Evolutionary conservation across 2,113 vertebrate genomes (phyloP).

Genomic region (Saccopteryx leptura): DNA sequence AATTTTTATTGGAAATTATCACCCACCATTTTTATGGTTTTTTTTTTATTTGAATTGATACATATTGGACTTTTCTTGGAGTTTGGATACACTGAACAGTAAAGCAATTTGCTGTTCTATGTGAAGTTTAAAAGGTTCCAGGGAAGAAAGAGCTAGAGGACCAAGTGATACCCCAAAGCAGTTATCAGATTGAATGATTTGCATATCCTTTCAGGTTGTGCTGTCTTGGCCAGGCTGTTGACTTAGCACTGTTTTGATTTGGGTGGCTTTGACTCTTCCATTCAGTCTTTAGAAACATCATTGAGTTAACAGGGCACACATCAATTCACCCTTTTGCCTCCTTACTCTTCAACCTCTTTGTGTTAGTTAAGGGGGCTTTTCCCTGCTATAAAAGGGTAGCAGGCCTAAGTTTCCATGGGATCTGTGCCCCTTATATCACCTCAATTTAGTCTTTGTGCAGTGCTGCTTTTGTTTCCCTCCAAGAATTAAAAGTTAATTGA

Average conservation of each 20-base stretch:
- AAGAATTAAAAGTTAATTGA: slow-evolving; percentile 86
- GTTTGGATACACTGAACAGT: not conserved
- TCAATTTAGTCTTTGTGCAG: slow-evolving; percentile 81
- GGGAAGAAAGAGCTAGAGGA: slow-evolving; percentile 47
- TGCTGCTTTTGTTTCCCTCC: slow-evolving; percentile 80
- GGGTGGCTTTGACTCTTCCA: slow-evolving; percentile 82
- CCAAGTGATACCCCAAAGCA: slow-evolving; percentile 65
- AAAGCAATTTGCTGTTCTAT: slow-evolving; percentile 42
- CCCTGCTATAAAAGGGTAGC: slow-evolving; percentile 81
- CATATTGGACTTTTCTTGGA: not conserved
- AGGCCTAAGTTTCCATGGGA: slow-evolving; percentile 77
- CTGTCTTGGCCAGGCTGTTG: slow-evolving; percentile 76
- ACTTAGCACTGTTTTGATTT: slow-evolving; percentile 80
- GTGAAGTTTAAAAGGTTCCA: slow-evolving; percentile 39
- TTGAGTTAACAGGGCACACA: slow-evolving; percentile 84
- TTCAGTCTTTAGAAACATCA: slow-evolving; percentile 84
- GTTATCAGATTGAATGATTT: slow-evolving; percentile 76
- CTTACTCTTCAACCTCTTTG: slow-evolving; percentile 81
- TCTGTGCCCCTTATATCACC: slow-evolving; percentile 74
- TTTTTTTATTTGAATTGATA: slow-evolving; percentile 29
- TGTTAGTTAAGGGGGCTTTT: slow-evolving; percentile 82
- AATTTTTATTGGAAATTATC: not conserved
- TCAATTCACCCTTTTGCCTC: slow-evolving; percentile 83
- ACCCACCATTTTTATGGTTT: not conserved
- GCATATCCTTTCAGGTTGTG: slow-evolving; percentile 81